Percentiles rank a stretch among this genome's conserved stretches.
Evolutionary conservation across 2,113 vertebrate species (phyloP).

Genomic region (Australoheros scitulus): DNA sequence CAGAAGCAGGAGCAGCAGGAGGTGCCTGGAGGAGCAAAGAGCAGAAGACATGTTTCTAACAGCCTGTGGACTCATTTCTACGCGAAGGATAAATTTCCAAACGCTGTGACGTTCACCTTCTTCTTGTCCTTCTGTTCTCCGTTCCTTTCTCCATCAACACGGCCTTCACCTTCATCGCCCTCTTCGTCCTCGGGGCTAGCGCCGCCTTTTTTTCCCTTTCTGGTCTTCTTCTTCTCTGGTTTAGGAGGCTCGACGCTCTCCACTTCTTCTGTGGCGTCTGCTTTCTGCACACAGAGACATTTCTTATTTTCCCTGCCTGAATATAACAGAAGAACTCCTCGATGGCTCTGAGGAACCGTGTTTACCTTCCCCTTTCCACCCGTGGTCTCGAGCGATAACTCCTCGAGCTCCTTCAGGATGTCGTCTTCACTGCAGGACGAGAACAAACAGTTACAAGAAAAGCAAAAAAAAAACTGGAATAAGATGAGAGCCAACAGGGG

Average conservation of each 20-base stretch:
- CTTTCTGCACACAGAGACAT: constrained; percentile 71
- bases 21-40: constrained; percentile 45
- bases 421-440: constrained; percentile 90
- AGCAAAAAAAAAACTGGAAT: neutral
- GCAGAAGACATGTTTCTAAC: neutral
- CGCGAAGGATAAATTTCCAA: too few species aligned
- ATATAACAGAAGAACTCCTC: too few species aligned
- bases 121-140: constrained; percentile 44
- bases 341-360: too few species aligned
- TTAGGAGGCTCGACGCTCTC: constrained; percentile 76
- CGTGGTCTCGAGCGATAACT: constrained; percentile 88
- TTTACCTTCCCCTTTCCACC: constrained; percentile 84
- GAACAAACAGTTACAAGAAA: neutral
- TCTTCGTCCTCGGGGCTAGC: constrained; percentile 83
- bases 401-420: constrained; percentile 95
- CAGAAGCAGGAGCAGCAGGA: constrained; percentile 73
- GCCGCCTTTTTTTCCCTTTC: constrained; percentile 84
- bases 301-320: neutral
- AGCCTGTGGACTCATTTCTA: neutral
- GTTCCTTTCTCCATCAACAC: constrained; percentile 18
- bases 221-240: constrained; percentile 94
- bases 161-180: constrained; percentile 30
- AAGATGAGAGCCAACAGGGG: too few species aligned
- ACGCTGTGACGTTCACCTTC: constrained; percentile 16
- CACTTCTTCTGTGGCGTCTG: constrained; percentile 80